Evolutionary conservation across 2,888 invertebrate genomes (phyloP), one percentile per base, ranked within the genome.

Genomic region (Drosophila aldrichi): DNA sequence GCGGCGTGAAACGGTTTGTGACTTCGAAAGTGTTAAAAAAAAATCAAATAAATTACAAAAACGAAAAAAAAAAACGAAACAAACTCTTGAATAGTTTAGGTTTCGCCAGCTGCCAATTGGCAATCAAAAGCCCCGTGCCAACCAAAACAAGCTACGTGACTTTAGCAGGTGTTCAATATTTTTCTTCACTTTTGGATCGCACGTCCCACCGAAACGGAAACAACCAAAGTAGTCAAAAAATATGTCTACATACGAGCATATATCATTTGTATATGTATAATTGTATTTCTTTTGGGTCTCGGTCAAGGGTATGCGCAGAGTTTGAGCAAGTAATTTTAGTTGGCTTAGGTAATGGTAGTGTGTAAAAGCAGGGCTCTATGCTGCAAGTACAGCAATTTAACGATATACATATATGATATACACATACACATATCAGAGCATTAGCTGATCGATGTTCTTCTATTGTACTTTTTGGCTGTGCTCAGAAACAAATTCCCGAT

Each of bases 1-100:
- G 66, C 79, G 82, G 79, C 89, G 89, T 87, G 88, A 83, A 87
- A 85, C 85, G 82, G 89, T 79, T 82, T 79, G 67, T 78, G 79
- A 77, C 67, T 60, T 60, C 51, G 61, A 79, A 79, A 75, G 77
- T 70, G 73, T 77, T 60, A 70, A 71, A 34, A 54, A 48, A 48
- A 48, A 16, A n/a, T 16, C 2, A 41, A 10, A 41, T 10, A 18
- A 18, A 41, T 4, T 14, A 14, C 12, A 36, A 36, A 18, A 43
- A 20, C 20, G 40, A 40, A 25, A 9, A 9, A 10, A 61, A 61
- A 36, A 18, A 43, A 20, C 20, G 40, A 40, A 25, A 9, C 16
- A 10, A 61, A 61, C 41, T 51, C 60, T 60, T 52, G 46, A 41
- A 62, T 58, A 60, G 67, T 70, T 75, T 87, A 60, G 67, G 72